Evolutionary conservation across 2,888 invertebrate species (phyloP).

Genomic region (Branchellion lobata): DNA sequence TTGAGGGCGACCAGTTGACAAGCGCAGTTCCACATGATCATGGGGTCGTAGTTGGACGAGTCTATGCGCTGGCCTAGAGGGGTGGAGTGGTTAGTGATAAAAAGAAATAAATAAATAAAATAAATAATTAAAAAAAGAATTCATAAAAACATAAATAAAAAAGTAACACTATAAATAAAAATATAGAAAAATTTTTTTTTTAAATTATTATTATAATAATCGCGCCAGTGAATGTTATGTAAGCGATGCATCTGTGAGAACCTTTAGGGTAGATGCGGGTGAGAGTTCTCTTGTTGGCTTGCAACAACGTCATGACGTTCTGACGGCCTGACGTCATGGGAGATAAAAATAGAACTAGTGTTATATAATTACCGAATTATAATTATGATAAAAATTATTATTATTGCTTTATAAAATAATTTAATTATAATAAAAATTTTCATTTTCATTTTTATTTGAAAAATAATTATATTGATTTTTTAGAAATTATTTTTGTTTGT

Average conservation of each 20-base stretch:
- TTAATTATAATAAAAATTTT: background rate
- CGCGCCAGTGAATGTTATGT: too few species aligned
- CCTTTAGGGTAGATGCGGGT: constrained; percentile 84
- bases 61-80: constrained; percentile 85
- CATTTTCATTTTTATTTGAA: background rate
- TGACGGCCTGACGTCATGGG: constrained; percentile 58
- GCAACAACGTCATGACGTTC: constrained; percentile 49
- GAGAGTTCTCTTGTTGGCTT: constrained; percentile 69
- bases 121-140: background rate
- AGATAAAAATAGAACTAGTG: too few species aligned
- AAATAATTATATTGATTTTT: background rate
- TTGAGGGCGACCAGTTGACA: constrained; percentile 96
- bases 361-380: too few species aligned
- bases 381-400: background rate
- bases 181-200: background rate
- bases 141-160: background rate
- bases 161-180: background rate
- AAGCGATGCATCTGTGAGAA: too few species aligned
- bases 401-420: background rate
- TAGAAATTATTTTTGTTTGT: background rate
- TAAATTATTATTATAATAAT: too few species aligned
- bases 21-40: constrained; percentile 90
- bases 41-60: constrained; percentile 93
- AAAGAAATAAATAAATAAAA: background rate
- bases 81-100: too few species aligned